Base-by-base conservation (phyloP, 2,113 vertebrate species). In the Maylandia zebra region DNA sequence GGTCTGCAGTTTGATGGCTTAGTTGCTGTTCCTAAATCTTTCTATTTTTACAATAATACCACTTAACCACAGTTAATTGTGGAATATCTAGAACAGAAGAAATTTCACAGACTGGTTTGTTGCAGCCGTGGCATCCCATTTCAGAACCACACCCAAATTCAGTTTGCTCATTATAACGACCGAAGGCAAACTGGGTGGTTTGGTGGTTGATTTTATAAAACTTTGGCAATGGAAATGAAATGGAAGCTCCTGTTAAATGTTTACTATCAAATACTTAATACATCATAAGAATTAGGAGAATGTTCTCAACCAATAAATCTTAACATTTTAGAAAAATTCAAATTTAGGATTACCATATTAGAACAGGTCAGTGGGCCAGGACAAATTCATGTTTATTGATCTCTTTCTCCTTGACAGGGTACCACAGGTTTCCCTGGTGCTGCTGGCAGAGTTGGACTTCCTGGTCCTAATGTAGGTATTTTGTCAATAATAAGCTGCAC, bases 371-470 rank as follows among this genome's bases (percentile, higher is more conserved):
- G 50, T 11, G 86, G 12, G 2, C 10, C 7, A 32, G 27, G 43
- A 78, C 34, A 30, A 48, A n/a, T 84, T 74, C n/a, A 19, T 64
- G 5, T 79, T 90, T 19, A 81, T 6, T 86, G 34, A 10, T 83
- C 12, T 88, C 14, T 55, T 48, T 71, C 16, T 61, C 27, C 36
- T 85, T 83, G n/a, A 78, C 83, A 99, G 98, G 98, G 98, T 94
- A 96, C 97, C 78, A 99, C 98, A 0, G 98, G 98, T 96, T 99
- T 99, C 97, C 98, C 98, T 3, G 98, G 98, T 81, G 98, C 98
- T 81, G 98, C 98, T 59, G 98, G 98, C 69, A 97, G 98, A 1
- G 98, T 99, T n/a, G 98, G 98, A 95, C 86, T 98, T 61, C 98
- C 98, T 2, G 98, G 98, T 22, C 97, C 98, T 52, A 98, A 98